phyloP scores from a whole-genome alignment of 2,797 vertebrate species.

The Linurgus olivaceus region DNA sequence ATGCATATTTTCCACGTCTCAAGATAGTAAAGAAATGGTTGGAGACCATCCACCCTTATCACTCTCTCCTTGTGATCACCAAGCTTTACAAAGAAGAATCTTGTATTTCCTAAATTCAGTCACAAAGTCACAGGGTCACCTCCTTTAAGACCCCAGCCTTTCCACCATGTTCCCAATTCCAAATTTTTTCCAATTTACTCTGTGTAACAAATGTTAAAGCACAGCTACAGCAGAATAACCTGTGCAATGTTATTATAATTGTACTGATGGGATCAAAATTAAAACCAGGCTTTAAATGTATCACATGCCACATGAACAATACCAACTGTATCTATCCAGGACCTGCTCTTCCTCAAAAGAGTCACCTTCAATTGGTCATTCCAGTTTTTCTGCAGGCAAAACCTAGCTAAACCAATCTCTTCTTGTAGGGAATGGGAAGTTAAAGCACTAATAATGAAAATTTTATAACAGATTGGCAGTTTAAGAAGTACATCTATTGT shows the following conservation, averaged over 20 bases:
- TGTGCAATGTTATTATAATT: background rate
- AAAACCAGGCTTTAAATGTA: background rate
- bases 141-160: background rate
- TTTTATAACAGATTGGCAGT: background rate
- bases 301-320: background rate
- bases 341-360: background rate
- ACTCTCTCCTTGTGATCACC: background rate
- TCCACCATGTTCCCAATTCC: background rate
- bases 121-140: background rate
- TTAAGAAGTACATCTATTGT: background rate
- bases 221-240: background rate
- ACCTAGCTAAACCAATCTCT: background rate
- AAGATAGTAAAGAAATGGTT: background rate
- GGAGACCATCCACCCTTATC: background rate
- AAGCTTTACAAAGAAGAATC: background rate
- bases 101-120: background rate
- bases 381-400: background rate
- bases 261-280: background rate
- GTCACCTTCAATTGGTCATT: background rate
- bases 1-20: background rate
- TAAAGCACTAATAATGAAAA: background rate
- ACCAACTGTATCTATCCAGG: background rate
- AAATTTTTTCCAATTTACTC: background rate
- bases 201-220: fast-evolving
- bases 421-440: background rate